phyloP scores from a whole-genome alignment of 2,797 vertebrate genomes.

The Phoebastria nigripes region DNA sequence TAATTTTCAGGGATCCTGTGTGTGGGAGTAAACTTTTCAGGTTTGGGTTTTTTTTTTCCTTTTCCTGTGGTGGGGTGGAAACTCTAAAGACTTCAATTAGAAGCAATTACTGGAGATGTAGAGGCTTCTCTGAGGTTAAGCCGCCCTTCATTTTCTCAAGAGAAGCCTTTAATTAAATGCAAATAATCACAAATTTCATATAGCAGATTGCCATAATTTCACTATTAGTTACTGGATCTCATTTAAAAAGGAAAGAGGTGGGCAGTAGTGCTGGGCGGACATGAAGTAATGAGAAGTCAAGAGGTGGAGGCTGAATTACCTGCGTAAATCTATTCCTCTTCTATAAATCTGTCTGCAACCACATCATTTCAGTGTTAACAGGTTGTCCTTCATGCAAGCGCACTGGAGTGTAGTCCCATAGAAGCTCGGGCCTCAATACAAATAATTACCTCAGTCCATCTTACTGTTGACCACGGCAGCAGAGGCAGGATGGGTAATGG shows the following conservation, averaged over 20 bases:
- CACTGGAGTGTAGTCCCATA: neutral
- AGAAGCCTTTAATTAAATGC: conserved; percentile 70
- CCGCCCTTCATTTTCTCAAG: conserved; percentile 63
- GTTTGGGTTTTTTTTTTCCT: neutral
- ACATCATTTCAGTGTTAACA: neutral
- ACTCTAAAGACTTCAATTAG: conserved; percentile 62
- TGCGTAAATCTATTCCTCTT: neutral
- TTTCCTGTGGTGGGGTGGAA: conserved; percentile 3
- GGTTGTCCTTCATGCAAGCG: neutral
- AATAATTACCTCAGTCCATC: conserved; percentile 54
- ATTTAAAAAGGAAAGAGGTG: conserved; percentile 42
- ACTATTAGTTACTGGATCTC: conserved; percentile 38
- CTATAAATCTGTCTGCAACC: neutral
- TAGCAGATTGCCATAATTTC: conserved; percentile 55
- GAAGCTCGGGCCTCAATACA: conserved; percentile 9
- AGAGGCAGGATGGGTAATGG: neutral
- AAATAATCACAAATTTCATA: conserved; percentile 72
- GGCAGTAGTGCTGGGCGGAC: neutral
- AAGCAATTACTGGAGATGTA: conserved; percentile 67
- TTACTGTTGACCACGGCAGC: neutral
- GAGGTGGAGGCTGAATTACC: conserved; percentile 38
- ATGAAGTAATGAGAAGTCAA: conserved; percentile 1
- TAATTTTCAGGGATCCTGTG: conserved; percentile 23
- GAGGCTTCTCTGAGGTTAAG: conserved; percentile 65
- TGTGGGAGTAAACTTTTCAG: conserved; percentile 49